Base-by-base conservation (phyloP, 1,140 invertebrate genomes). In the Dinothrombium tinctorium region DNA sequence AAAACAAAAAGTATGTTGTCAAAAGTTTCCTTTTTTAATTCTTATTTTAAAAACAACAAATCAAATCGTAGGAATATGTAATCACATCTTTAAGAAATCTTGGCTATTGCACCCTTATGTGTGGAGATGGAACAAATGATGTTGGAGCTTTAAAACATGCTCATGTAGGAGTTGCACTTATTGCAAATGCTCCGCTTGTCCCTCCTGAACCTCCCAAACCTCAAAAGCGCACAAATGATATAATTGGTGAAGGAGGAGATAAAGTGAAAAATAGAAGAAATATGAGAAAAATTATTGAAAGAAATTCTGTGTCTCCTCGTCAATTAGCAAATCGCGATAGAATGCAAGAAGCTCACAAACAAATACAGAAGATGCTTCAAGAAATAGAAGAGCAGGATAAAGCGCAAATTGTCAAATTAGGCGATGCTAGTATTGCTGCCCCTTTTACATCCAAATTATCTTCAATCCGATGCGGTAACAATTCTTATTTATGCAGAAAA, bases 101-200 rank as follows among this genome's bases (percentile, higher is more conserved):
- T 2, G 92, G 92, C 17, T 90, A 72, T 54, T 68, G 68, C 3
- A 94, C 89, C 1, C 59, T 99, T 0, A 99, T 99, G 94, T 98
- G 92, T 59, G 94, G 94, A n/a, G 94, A 99, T 67, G 94, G 94
- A 45, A 99, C 94, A 2, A 99, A 99, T 62, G 94, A 99, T 66
- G 94, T 99, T 20, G 94, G 94, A n/a, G 94, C 94, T 19, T 64
- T 99, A 8, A 99, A 98, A 67, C 92, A 99, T 63, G 86, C 94
- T 26, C 73, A 92, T 62, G 83, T 92, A 56, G 86, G 84, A 72
- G 44, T 48, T 33, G 46, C 46, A 7, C 21, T 48, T 2, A 3
- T 47, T 2, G 23, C 40, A 23, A 37, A 26, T 33, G 37, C 37
- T 12, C 45, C 45, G 1, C 21, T 41, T 6, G 37, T 29, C 24